Evolutionary conservation across 2,888 invertebrate genomes (phyloP).

Genomic region (Drosophila antonietae): DNA sequence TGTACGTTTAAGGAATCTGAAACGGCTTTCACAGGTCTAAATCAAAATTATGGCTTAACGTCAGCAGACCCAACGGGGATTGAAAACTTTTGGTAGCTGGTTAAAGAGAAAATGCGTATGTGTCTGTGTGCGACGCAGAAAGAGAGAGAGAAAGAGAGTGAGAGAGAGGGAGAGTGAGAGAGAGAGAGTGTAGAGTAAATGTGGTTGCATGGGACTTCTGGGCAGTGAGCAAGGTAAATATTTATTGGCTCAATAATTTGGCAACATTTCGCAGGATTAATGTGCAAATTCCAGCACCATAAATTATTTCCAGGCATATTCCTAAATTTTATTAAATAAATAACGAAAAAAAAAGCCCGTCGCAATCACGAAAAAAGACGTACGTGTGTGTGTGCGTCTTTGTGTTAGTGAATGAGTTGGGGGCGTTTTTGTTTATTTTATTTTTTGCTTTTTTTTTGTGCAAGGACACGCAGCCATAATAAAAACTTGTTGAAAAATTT

Average conservation of each 20-base stretch:
- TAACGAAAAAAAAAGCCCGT: slow-evolving; percentile 45
- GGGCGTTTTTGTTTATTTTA: slow-evolving; percentile 6
- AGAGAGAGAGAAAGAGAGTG: neutral
- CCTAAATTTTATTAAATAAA: slow-evolving; percentile 71
- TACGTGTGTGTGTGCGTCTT: slow-evolving; percentile 5
- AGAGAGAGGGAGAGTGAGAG: neutral
- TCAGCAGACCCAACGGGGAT: slow-evolving; percentile 50
- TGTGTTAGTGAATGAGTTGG: slow-evolving; percentile 12
- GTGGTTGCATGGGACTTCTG: slow-evolving; percentile 16
- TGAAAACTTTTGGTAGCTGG: slow-evolving; percentile 42
- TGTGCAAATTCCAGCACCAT: slow-evolving; percentile 61
- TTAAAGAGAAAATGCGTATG: neutral
- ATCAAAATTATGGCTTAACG: slow-evolving; percentile 65
- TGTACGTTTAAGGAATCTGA: slow-evolving; percentile 49
- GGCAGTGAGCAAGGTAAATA: slow-evolving; percentile 56
- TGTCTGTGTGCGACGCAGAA: neutral
- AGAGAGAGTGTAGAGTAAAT: neutral
- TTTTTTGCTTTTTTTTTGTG: slow-evolving; percentile 26
- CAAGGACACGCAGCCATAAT: slow-evolving; percentile 68
- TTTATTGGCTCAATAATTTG: slow-evolving; percentile 74
- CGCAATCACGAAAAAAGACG: slow-evolving; percentile 41
- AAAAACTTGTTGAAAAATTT: slow-evolving; percentile 75
- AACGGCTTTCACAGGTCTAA: slow-evolving; percentile 54
- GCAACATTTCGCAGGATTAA: slow-evolving; percentile 70
- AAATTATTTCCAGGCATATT: slow-evolving; percentile 66